Evolutionary conservation across 2,113 vertebrate species (phyloP).

Genomic region (Silurus meridionalis): DNA sequence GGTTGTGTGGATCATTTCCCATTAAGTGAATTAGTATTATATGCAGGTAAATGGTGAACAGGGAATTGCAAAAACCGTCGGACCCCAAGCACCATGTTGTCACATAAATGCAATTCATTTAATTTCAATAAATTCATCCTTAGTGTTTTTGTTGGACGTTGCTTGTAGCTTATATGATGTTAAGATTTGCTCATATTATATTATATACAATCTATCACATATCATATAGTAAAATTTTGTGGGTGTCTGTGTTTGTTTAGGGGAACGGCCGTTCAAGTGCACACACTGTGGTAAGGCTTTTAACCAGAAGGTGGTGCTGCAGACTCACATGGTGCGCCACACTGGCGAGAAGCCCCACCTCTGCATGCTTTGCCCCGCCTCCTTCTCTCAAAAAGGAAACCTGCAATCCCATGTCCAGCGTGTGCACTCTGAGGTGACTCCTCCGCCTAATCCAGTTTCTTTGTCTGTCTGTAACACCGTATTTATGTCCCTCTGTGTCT

Average conservation of each 20-base stretch:
- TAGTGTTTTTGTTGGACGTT: too few species aligned
- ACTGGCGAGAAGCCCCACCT: conserved; percentile 96
- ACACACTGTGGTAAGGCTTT: conserved; percentile 92
- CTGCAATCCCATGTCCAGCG: conserved; percentile 95
- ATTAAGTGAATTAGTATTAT: neutral
- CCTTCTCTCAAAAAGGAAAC: conserved; percentile 98
- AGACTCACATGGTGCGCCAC: conserved; percentile 97
- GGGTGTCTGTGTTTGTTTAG: conserved; percentile 60
- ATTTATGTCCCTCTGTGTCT: conserved; percentile 37
- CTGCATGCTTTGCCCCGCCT: conserved; percentile 93
- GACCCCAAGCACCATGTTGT: too few species aligned
- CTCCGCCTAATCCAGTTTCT: neutral
- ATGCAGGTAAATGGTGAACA: too few species aligned
- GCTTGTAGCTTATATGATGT: too few species aligned
- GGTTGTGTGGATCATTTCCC: neutral
- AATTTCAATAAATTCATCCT: too few species aligned
- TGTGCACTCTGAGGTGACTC: conserved; percentile 92
- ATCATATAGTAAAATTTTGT: neutral
- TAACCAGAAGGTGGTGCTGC: conserved; percentile 99
- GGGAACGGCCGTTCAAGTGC: conserved; percentile 93
- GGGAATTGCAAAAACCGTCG: too few species aligned
- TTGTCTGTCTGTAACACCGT: conserved; percentile 10
- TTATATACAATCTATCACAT: neutral
- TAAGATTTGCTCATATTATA: neutral
- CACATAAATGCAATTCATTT: too few species aligned